phyloP scores from a whole-genome alignment of 2,888 invertebrate species.

The Terebella lapidaria region DNA sequence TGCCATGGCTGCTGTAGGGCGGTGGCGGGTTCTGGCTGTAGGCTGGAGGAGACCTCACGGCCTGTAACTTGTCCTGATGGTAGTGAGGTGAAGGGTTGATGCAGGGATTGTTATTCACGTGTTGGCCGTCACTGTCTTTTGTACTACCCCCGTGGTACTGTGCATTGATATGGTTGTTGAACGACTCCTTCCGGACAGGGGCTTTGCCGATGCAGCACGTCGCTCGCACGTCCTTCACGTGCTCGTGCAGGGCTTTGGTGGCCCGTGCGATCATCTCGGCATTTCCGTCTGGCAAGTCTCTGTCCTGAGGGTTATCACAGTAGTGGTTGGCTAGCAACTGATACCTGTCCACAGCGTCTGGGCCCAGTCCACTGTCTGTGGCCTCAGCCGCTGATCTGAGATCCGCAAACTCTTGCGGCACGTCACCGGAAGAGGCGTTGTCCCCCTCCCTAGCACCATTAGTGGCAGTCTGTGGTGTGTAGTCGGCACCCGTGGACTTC shows the following conservation, averaged over 20 bases:
- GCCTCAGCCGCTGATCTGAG: neutral
- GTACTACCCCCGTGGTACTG: neutral
- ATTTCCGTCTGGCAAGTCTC: constrained; percentile 5
- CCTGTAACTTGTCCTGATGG: neutral
- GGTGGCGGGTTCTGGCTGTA: neutral
- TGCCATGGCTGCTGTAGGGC: neutral
- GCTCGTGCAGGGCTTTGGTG: constrained; percentile 16
- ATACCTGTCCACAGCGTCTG: too few species aligned
- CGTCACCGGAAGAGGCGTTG: neutral
- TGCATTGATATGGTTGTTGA: neutral
- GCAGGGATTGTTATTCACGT: neutral
- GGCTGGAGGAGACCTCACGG: neutral
- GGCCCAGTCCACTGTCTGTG: neutral
- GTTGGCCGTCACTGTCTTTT: neutral
- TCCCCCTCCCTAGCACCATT: too few species aligned
- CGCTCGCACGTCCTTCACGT: constrained; percentile 17
- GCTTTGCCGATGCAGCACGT: constrained; percentile 6
- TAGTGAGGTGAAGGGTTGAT: neutral
- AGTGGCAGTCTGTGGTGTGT: neutral
- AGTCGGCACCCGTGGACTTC: neutral
- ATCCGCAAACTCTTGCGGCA: neutral
- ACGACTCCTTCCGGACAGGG: neutral
- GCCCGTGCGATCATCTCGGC: constrained; percentile 17
- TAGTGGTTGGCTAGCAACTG: too few species aligned
- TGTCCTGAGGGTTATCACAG: neutral